Evolutionary conservation across 2,113 vertebrate genomes (phyloP), one percentile per base, ranked within the genome.

Genomic region (Forbesichthys papilliferus): DNA sequence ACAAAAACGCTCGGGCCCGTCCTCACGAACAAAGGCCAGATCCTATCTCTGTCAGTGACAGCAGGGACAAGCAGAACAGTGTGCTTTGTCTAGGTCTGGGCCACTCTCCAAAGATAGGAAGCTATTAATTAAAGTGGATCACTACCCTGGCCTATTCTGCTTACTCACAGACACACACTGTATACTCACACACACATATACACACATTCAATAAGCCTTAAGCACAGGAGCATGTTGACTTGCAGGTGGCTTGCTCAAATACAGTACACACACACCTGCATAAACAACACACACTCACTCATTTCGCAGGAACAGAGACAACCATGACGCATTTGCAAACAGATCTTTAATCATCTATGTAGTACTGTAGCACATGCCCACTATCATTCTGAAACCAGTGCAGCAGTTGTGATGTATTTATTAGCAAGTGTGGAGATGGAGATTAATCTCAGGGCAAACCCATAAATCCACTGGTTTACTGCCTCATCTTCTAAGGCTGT

Each of bases 41-140:
- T 63, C 66, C 54, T 61, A 69, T 75, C 34, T 9, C 57, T 75
- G 64, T 66, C 48, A 66, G 67, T 53, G 69, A 66, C 64, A 72
- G 70, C 48, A 56, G 47, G 65, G 68, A 80, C 66, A 66, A 76
- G 60, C 18, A 48, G 47, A 73, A 68, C 61, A 66, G 20, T 67
- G 67, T 71, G 46, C 57, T 69, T 67, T 74, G 61, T 75, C 65
- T 78, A 42, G 53, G 57, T 68, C 61, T 81, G 81, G 84, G 86
- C 76, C 64, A 69, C 46, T 49, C 61, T 87, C 86, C 88, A 87
- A 80, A 78, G 48, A 81, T 73, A 78, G 77, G 73, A 65, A 75
- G 68, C 80, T 82, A 85, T 86, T 89, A 85, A 86, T 87, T 85
- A 84, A 83, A 85, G 78, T 80, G 78, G 71, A 81, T 82, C 51